Percentiles rank a stretch among this genome's conserved stretches.
These are phyloP conservation scores for Psococerastis gibbosa DNA, from an alignment of 2,888 invertebrate species.

Conservation along the genomic window DNA sequence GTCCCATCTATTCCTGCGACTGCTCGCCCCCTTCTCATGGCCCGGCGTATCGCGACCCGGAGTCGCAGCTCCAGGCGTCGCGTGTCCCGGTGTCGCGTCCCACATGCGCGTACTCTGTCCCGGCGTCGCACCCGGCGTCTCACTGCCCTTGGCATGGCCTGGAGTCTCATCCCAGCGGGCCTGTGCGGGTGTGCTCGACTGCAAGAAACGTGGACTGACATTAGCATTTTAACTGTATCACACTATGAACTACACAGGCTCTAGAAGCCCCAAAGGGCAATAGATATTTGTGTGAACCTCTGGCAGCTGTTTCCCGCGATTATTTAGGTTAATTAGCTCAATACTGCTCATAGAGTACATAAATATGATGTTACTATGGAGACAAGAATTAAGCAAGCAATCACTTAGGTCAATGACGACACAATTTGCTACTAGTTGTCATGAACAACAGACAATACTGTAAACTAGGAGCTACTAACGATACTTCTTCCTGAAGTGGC, in stretches of 20 bases:
- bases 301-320: no score
- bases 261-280: no score
- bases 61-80: conserved; percentile 67
- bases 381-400: background rate
- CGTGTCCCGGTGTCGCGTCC: conserved; percentile 93
- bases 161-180: conserved; percentile 93
- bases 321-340: conserved; percentile 13
- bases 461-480: no score
- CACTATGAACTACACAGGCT: no score
- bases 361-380: no score
- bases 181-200: conserved; percentile 50
- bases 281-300: no score
- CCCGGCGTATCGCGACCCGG: conserved; percentile 73
- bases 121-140: conserved; percentile 87
- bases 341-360: no score
- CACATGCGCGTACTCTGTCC: conserved; percentile 76
- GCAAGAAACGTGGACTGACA: no score
- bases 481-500: no score
- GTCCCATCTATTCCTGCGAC: conserved; percentile 93
- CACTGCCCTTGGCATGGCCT: conserved; percentile 59
- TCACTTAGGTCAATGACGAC: conserved; percentile 2
- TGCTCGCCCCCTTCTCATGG: conserved; percentile 44
- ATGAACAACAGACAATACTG: no score
- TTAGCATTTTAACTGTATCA: no score
- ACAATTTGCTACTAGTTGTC: no score